Conservation (phyloP, 2,797 vertebrate species). For the Brachyalestes nurse region DNA sequence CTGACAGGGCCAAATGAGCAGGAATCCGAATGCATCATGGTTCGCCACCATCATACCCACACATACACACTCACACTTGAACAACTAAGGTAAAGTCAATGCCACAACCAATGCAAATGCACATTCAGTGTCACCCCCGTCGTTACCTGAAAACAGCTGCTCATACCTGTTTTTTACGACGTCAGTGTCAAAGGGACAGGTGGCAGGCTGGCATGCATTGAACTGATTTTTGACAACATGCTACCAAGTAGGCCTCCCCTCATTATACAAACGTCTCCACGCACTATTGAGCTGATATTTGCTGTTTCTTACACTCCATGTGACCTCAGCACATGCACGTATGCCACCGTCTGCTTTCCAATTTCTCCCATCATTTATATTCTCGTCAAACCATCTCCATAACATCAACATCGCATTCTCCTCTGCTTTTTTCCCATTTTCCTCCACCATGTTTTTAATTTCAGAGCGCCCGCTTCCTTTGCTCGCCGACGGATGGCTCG, state of each 20-base stretch:
- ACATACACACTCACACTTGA: not conserved
- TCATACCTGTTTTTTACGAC: not conserved
- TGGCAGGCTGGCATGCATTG: not conserved
- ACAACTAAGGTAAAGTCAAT: not conserved
- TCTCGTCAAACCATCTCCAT: constrained; percentile 24
- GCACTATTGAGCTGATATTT: constrained; percentile 12
- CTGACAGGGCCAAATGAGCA: constrained; percentile 26
- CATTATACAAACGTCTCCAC: constrained; percentile 16
- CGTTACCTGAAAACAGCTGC: not conserved
- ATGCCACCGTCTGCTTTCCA: constrained; percentile 4
- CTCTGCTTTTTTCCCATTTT: constrained; percentile 53
- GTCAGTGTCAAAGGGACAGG: not conserved
- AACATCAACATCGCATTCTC: constrained; percentile 34
- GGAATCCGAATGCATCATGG: constrained; percentile 12
- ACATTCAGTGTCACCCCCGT: not conserved
- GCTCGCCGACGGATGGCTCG: constrained; percentile 56
- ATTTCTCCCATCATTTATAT: constrained; percentile 47
- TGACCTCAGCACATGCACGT: constrained; percentile 27
- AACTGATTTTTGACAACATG: constrained; percentile 4
- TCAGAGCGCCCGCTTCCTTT: constrained; percentile 42
- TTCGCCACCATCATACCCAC: constrained; percentile 26
- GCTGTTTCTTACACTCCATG: constrained; percentile 1
- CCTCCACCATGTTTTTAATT: constrained; percentile 65
- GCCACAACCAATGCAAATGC: not conserved
- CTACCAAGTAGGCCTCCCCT: not conserved